Evolutionary conservation across 2,888 invertebrate species (phyloP), one percentile per base, ranked within the genome.

Genomic region (Lepidocyrtoides sp.): DNA sequence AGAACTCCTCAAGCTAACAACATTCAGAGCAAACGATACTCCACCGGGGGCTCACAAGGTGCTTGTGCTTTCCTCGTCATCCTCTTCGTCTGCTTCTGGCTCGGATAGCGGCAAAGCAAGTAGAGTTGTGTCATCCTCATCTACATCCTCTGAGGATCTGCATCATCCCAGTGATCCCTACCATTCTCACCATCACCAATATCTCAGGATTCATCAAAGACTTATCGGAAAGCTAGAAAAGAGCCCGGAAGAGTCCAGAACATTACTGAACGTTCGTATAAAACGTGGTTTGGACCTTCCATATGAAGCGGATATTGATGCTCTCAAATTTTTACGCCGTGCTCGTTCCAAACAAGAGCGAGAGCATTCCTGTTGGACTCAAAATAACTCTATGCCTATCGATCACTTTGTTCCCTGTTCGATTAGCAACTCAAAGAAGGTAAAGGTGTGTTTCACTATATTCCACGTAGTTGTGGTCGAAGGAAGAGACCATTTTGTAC

Each of bases 401-500:
- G 92, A 92, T 17, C 79, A 86, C 29, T 92, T 92, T 29, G 26
- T 89, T 8, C 85, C 91, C 0, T 4, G 29, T 0, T 79, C 79
- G 1, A 69, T 81, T 29, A 81, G 32, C 48, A 85, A 63, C 12
- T n/a, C 20, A 48, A 12, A 72, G 12, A 41, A 60, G 23, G 29
- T 29, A 14, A 69, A 51, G 20, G 3, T 72, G 2, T 87, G 79
- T 36, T 82, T 41, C 29, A 82, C 88, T 3, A 32, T 89, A n/a
- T 82, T 89, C 44, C 89, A 86, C 23, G 84, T 89, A 5, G 75
- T 93, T 2, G 77, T 92, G 0, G 44, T 93, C 2, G 79, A 92
- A 29, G 84, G 92, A 10, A 57, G 32, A 1, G 60, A 82, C 14
- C 92, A 93, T 26, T 91, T 86, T 66, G 82, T 91, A 2, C 48